A percentile compares a stretch with the other conserved stretches of the same genome.
These are phyloP conservation scores for Drosophila arawakana DNA, from an alignment of 1,140 invertebrate genomes.

Conservation along the genomic window DNA sequence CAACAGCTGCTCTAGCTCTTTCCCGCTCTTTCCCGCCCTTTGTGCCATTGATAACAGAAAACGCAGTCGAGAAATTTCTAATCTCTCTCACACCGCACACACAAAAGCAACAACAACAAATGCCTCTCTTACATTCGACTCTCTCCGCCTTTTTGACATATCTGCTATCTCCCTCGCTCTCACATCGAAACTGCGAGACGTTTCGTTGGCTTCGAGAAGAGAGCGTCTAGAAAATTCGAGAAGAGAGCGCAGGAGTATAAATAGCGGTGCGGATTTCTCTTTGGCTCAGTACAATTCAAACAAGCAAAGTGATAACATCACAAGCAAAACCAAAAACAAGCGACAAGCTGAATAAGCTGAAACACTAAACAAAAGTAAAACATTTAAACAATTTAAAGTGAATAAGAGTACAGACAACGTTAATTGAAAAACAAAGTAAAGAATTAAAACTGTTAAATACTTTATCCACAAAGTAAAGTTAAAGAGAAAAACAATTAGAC, in stretches of 20 bases:
- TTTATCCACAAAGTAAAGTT: neutral
- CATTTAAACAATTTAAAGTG: neutral
- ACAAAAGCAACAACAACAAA: neutral
- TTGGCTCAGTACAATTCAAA: conserved; percentile 61
- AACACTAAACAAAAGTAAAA: conserved; percentile 15
- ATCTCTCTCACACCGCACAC: neutral
- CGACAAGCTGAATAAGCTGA: conserved; percentile 54
- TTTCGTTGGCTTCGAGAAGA: conserved; percentile 48
- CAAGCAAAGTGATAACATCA: conserved; percentile 67
- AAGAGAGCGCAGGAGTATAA: conserved; percentile 61
- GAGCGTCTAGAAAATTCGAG: conserved; percentile 57
- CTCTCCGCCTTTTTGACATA: neutral
- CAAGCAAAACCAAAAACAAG: conserved; percentile 45
- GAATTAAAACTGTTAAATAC: neutral
- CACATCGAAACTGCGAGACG: neutral
- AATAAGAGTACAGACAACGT: conserved; percentile 5
- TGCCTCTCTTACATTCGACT: neutral
- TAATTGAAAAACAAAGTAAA: neutral
- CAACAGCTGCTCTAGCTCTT: neutral
- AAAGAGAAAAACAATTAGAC: conserved; percentile 8
- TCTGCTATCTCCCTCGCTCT: conserved; percentile 15
- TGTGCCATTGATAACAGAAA: neutral
- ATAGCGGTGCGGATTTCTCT: conserved; percentile 55
- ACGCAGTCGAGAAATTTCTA: neutral
- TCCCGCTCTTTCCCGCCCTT: neutral